These are phyloP conservation scores for Proctacanthus coquilletti DNA, from an alignment of 1,140 invertebrate genomes.

Conservation along the genomic window DNA sequence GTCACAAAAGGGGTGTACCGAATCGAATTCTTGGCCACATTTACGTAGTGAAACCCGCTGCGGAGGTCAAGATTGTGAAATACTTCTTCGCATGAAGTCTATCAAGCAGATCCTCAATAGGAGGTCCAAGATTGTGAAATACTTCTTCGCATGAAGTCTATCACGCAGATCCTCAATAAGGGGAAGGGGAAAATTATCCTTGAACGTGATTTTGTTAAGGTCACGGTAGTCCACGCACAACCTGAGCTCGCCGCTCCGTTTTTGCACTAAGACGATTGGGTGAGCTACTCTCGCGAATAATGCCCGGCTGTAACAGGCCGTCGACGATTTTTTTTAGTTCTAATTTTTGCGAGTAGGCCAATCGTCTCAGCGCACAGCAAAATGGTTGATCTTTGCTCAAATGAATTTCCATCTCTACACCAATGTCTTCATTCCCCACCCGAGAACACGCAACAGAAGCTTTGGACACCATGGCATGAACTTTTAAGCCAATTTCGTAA, in stretches of 20 bases:
- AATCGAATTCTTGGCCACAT: constrained; percentile 9
- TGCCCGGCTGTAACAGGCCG: constrained; percentile 11
- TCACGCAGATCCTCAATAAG: constrained; percentile 29
- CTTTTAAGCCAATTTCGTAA: too few relatives aligned
- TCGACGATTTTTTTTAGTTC: constrained; percentile 13
- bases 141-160: constrained; percentile 11
- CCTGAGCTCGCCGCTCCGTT: constrained; percentile 8
- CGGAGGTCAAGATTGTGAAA: constrained; percentile 10
- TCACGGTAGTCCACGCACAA: constrained; percentile 11
- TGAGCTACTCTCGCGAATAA: constrained; percentile 12
- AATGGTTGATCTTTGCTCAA: constrained; percentile 4
- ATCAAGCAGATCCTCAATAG: constrained; percentile 7
- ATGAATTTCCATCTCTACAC: constrained; percentile 5
- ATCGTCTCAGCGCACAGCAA: too few relatives aligned
- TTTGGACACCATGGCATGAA: too few relatives aligned
- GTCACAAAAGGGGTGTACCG: constrained; percentile 12
- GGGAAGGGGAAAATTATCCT: constrained; percentile 9
- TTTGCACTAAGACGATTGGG: constrained; percentile 8
- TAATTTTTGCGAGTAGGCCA: constrained; percentile 11
- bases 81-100: constrained; percentile 6
- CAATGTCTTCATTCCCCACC: constrained; percentile 3
- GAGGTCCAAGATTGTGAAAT: constrained; percentile 27
- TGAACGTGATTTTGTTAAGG: constrained; percentile 9
- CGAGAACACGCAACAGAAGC: too few relatives aligned
- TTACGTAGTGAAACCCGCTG: constrained; percentile 9